Base-by-base conservation (phyloP, 2,113 vertebrate genomes). In the Dicaeum eximium region DNA sequence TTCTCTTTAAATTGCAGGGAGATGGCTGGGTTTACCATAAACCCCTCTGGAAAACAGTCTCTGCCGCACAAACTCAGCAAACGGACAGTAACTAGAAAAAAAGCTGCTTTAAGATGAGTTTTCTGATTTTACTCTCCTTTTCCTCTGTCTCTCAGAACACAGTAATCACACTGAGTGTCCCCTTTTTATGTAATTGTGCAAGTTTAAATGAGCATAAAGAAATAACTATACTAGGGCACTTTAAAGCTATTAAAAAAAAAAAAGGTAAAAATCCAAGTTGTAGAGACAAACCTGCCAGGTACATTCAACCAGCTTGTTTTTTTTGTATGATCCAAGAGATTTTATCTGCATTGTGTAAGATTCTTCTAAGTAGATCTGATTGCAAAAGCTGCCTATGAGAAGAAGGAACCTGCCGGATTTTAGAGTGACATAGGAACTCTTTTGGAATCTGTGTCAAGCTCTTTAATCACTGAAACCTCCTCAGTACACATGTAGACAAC, bases 21-120 rank as follows among this genome's bases (percentile, higher is more conserved):
- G 99, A 99, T 71, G 98, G 98, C 95, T 99, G 99, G 99, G 88
- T 99, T 88, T 99, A 99, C 97, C 97, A 99, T 94, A 99, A 99
- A 95, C 98, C 99, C 15, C 98, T 99, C 57, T 99, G 99, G 99
- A 99, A 99, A 98, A 81, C 83, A 95, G n/a, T 90, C 96, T 94
- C 97, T 97, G 70, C 93, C 7, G 50, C 48, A 42, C 97, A 96
- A 97, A 97, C 74, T 97, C 98, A 95, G 86, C 97, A 96, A 97
- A 96, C 23, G 93, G 97, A 98, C 86, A 56, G 30, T 64, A 75
- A 88, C 72, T 97, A 65, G 92, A 62, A 28, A 93, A 93, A 92
- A 90, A 93, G 64, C 93, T 87, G 91, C 78, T 66, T 92, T 94
- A 84, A 87, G 87, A 96, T 88, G 95, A 93, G 93, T 96, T 95